Evolutionary conservation across 92 coral and sea anemone species (phyloP), one percentile per base, ranked within the genome.

Genomic region (Bergia puertoricense): DNA sequence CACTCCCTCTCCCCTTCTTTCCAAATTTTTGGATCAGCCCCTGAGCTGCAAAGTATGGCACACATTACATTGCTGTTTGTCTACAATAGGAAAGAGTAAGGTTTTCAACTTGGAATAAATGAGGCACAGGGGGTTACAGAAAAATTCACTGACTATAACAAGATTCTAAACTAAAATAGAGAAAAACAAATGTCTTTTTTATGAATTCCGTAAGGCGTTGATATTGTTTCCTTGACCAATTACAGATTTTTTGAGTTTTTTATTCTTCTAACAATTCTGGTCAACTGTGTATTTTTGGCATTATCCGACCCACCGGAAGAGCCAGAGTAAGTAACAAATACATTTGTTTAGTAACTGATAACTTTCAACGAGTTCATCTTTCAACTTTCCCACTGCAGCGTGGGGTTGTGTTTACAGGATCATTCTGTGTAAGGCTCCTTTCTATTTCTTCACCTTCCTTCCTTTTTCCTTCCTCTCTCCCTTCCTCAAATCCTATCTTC

Each of bases 251-350:
- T 96, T 90, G 99, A 96, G 86, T 48, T 93, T 79, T 96, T 96
- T 88, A 82, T 96, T 41, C 85, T 96, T 41, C 88, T 96, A 16
- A 95, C 98, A 37, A 96, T 96, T 85, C 66, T 96, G 39, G 93
- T 96, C 79, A 96, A 96, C 90, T 96, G 99, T 73, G 95, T 94
- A 14, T 96, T 96, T 81, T 90, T 96, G 80, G 99, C 99, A 39
- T 68, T 96, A 89, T 93, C 98, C 11, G 82, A 93, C 41, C 98
- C 99, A 0, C 99, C 99, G 4, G 99, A 96, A 88, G 94, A 96
- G 76, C 94, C 99, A 37, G 99, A 96, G 99, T 96, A 81, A 96
- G 99, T 93, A 62, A 42, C n/a, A 6, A 80, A 18, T 62, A 62
- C 30, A 62, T 62, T 1, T 62, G 68, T 0, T 62, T 16, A 20